Evolutionary conservation across 37 sponge, comb jelly and placozoan species (phyloP).

Genomic region (Agelas oroides): DNA sequence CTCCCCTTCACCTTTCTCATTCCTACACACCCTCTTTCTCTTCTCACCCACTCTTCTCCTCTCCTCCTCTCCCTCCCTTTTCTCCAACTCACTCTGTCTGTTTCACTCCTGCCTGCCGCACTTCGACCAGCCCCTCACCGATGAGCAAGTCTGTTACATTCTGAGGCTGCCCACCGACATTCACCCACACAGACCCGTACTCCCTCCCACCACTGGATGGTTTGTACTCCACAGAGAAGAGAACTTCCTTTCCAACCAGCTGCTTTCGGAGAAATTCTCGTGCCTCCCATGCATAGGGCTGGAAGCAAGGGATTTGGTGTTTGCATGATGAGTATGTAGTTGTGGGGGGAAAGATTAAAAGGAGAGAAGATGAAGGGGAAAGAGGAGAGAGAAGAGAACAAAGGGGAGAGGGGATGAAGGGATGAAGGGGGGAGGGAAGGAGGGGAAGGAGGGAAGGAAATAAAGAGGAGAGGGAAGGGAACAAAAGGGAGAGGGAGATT

Average conservation of each 20-base stretch:
- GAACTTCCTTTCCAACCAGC: constrained; percentile 90
- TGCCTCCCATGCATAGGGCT: constrained; percentile 96
- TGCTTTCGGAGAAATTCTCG: constrained; percentile 89
- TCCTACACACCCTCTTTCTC: not conserved
- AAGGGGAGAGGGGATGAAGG: not conserved
- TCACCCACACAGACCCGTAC: constrained; percentile 38
- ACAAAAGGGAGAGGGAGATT: not conserved
- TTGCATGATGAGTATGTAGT: not conserved
- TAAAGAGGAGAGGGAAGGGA: not conserved
- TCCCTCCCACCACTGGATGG: constrained; percentile 10
- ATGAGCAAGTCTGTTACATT: constrained; percentile 63
- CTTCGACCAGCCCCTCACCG: constrained; percentile 76
- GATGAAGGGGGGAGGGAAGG: not conserved
- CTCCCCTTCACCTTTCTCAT: not conserved
- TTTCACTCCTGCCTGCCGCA: constrained; percentile 48
- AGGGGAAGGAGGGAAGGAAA: not conserved
- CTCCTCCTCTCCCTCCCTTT: not conserved
- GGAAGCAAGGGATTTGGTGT: no score
- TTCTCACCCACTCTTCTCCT: not conserved
- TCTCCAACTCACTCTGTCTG: constrained; percentile 57
- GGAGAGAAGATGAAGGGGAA: not conserved
- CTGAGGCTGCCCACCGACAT: constrained; percentile 12
- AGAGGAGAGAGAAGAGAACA: not conserved
- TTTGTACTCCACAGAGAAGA: constrained; percentile 84
- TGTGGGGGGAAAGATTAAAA: not conserved